Percentiles rank a stretch among this genome's conserved stretches.
These are phyloP conservation scores for Benthosema pterotum DNA, from an alignment of 2,797 vertebrate genomes.

Conservation along the genomic window DNA sequence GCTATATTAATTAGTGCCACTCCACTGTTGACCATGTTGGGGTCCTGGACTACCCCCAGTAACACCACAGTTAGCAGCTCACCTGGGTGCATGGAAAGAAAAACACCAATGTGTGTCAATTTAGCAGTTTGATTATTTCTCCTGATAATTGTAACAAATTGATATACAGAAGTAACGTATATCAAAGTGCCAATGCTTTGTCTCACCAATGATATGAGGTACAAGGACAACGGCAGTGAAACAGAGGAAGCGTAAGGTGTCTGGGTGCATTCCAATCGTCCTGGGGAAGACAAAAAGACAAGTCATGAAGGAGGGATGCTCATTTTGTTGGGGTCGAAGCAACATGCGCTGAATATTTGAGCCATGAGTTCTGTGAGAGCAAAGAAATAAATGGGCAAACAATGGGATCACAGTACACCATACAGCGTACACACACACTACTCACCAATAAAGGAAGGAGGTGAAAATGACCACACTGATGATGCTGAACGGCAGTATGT, in stretches of 20 bases:
- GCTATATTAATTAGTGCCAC: constrained; percentile 89
- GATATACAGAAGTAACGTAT: no score
- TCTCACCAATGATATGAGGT: constrained; percentile 87
- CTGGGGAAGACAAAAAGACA: constrained; percentile 64
- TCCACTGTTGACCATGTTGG: constrained; percentile 89
- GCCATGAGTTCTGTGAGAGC: not conserved
- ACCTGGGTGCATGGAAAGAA: constrained; percentile 68
- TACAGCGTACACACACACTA: not conserved
- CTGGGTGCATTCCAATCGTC: constrained; percentile 88
- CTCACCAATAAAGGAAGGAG: constrained; percentile 92
- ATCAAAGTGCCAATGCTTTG: constrained; percentile 31
- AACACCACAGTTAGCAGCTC: constrained; percentile 88
- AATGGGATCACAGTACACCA: not conserved
- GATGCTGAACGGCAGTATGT: constrained; percentile 92
- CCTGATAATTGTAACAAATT: not conserved
- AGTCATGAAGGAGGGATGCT: no score
- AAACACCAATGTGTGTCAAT: not conserved
- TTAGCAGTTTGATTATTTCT: no score
- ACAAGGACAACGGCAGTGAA: constrained; percentile 89
- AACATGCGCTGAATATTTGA: not conserved
- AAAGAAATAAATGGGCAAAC: not conserved
- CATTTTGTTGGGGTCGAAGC: not conserved
- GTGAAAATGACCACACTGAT: constrained; percentile 86
- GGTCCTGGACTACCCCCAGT: constrained; percentile 89
- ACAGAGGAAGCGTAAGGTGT: constrained; percentile 85